Conservation (phyloP, 1,140 invertebrate species). For the Sycophila sp. region DNA sequence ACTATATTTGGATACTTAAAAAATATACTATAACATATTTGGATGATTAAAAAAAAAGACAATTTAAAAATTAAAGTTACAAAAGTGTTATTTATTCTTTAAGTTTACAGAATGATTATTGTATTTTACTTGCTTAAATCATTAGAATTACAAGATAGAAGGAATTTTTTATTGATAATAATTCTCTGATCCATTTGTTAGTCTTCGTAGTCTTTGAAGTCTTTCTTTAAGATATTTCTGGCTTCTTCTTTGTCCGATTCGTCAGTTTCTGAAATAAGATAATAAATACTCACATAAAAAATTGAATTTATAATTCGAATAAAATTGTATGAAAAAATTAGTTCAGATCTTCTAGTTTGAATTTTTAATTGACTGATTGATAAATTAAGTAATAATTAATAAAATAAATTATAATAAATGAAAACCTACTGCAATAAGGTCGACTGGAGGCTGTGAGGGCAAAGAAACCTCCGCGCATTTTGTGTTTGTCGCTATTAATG, state of each 20-base stretch:
- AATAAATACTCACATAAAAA: neutral
- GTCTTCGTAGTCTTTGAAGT: neutral
- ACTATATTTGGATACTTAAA: too few relatives aligned
- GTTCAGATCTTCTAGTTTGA: too few relatives aligned
- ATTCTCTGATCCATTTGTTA: neutral
- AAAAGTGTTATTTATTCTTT: too few relatives aligned
- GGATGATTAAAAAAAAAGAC: too few relatives aligned
- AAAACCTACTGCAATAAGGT: conserved; percentile 41
- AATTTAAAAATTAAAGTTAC: too few relatives aligned
- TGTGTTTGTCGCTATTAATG: conserved; percentile 41
- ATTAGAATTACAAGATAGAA: too few relatives aligned
- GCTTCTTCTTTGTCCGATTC: neutral
- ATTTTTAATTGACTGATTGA: too few relatives aligned
- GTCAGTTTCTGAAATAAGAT: neutral
- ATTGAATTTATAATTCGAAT: neutral
- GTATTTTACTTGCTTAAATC: too few relatives aligned
- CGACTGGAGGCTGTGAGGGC: conserved; percentile 25
- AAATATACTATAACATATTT: too few relatives aligned
- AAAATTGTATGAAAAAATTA: neutral
- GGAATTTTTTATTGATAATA: neutral
- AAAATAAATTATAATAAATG: neutral
- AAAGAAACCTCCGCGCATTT: conserved; percentile 32
- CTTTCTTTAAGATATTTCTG: neutral
- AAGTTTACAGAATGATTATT: too few relatives aligned
- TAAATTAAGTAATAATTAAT: too few relatives aligned